Conservation (phyloP, 2,888 invertebrate species). For the Mechanitis mazaeus region DNA sequence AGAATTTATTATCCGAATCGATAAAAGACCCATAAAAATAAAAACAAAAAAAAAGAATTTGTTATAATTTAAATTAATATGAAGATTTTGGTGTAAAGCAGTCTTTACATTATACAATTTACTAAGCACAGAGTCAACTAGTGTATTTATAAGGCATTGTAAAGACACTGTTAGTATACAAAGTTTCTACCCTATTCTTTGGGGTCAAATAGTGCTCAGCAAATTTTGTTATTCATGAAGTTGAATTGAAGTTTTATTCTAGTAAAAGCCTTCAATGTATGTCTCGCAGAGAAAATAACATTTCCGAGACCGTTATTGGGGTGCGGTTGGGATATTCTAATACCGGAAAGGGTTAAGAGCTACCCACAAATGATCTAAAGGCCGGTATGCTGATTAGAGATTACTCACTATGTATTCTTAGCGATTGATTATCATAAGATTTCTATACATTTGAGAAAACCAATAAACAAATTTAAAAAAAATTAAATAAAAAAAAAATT, state of each 20-base stretch:
- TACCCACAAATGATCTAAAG: slow-evolving; percentile 47
- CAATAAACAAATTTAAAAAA: too few species aligned
- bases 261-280: slow-evolving; percentile 13
- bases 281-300: not conserved
- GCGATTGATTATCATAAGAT: slow-evolving; percentile 16
- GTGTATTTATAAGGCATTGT: too few species aligned
- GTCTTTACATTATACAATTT: too few species aligned
- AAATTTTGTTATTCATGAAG: not conserved
- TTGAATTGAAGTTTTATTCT: not conserved
- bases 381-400: slow-evolving; percentile 33
- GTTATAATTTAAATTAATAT: too few species aligned
- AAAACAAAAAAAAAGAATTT: too few species aligned
- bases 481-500: too few species aligned
- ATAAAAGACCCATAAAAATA: too few species aligned
- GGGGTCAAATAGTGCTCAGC: not conserved
- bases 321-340: slow-evolving; percentile 11
- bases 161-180: too few species aligned
- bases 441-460: too few species aligned
- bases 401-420: slow-evolving; percentile 28
- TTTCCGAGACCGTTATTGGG: slow-evolving; percentile 4
- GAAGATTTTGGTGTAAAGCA: too few species aligned
- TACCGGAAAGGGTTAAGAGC: slow-evolving; percentile 29
- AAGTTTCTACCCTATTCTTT: too few species aligned
- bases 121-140: too few species aligned
- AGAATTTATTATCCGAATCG: not conserved